Percentiles rank a stretch among this genome's conserved stretches.
These are phyloP conservation scores for Tribolium freemani DNA, from an alignment of 2,888 invertebrate genomes.

Conservation along the genomic window DNA sequence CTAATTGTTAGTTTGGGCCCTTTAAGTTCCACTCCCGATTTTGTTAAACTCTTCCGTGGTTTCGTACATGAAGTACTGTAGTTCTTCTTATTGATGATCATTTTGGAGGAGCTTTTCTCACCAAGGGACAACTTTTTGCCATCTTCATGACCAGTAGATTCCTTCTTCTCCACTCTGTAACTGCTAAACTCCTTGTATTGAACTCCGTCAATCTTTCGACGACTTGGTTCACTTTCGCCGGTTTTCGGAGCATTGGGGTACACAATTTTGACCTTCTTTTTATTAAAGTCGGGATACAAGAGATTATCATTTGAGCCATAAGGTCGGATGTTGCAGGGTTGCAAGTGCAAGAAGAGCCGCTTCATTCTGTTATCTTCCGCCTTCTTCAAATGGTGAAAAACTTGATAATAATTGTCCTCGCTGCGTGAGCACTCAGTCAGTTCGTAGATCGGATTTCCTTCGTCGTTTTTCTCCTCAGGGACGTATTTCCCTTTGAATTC, in stretches of 20 bases:
- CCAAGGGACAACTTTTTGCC: slow-evolving; percentile 7
- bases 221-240: not conserved
- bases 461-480: slow-evolving; percentile 9
- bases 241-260: slow-evolving; percentile 13
- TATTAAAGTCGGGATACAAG: not conserved
- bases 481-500: slow-evolving; percentile 13
- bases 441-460: slow-evolving; percentile 18
- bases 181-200: slow-evolving; percentile 24
- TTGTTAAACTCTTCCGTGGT: not conserved
- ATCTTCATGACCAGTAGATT: slow-evolving; percentile 10
- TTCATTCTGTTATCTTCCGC: not conserved
- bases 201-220: not conserved
- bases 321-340: slow-evolving; percentile 31
- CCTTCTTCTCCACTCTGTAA: slow-evolving; percentile 11
- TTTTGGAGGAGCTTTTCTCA: not conserved
- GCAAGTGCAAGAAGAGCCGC: slow-evolving; percentile 22
- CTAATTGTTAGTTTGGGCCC: not conserved
- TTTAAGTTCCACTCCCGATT: not conserved
- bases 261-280: not conserved
- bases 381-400: slow-evolving; percentile 10
- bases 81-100: slow-evolving; percentile 13
- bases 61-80: slow-evolving; percentile 19
- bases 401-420: slow-evolving; percentile 21
- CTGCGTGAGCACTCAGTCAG: not conserved
- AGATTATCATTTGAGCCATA: slow-evolving; percentile 28